Base-by-base conservation (phyloP, 2,113 vertebrate genomes). In the Azemiops feae region DNA sequence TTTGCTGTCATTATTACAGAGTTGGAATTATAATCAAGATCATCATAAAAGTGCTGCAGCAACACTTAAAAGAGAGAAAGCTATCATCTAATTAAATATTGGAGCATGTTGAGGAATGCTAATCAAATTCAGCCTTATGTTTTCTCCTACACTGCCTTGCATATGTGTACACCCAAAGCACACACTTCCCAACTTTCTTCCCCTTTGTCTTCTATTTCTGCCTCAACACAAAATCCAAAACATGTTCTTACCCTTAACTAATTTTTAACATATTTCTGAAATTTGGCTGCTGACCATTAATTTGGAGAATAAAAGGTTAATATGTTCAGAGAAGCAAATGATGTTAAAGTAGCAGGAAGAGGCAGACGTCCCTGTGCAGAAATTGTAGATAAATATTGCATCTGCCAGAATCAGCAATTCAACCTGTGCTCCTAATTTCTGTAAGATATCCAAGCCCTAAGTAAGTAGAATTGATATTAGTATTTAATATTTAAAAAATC, bases 21-120 rank as follows among this genome's bases (percentile, higher is more conserved):
- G 54, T 92, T 55, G 18, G 88, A 92, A 85, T 25, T 90, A 30
- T 92, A 91, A 91, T 9, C 58, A 92, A 57, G 3, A 9, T 47
- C 11, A 18, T 88, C 12, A 3, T 9, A 91, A 52, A 92, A 6
- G n/a, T 11, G 53, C 11, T 91, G 90, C 16, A 22, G 45, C 30
- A 50, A 74, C 12, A 25, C 20, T 10, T 50, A 34, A 90, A 90
- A 60, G 22, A 8, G 30, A 47, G 11, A 47, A 2, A 22, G 27
- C 6, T n/a, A 7, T 45, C 1, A 34, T 88, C 50, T 4, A 50
- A 45, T 22, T 55, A 20, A 23, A 43, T 43, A 10, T 5, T 55
- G 52, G n/a, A 88, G 16, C 53, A 11, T 9, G 55, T 88, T 54
- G 18, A 10, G 3, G 18, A 23, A 54, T 55, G 52, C 20, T 54